A percentile compares a stretch with the other conserved stretches of the same genome.
Conservation (phyloP, 2,797 vertebrate genomes). For the Channallabes apus region DNA sequence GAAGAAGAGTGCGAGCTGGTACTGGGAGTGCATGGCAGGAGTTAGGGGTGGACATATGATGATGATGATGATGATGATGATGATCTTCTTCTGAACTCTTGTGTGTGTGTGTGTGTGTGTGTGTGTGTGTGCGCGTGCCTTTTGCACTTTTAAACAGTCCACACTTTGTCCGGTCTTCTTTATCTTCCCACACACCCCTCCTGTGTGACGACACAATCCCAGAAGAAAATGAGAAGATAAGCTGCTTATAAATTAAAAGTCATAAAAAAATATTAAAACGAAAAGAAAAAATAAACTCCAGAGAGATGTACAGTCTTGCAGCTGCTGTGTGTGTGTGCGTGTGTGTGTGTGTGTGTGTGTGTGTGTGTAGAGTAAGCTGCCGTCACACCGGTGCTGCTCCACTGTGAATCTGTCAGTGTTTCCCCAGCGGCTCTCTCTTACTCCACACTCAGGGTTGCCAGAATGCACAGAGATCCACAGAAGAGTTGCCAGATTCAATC, state of each 20-base stretch:
- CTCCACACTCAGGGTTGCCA: constrained; percentile 32
- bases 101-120: not conserved
- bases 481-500: not conserved
- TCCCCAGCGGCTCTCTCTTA: constrained; percentile 37
- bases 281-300: constrained; percentile 4
- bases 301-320: not conserved
- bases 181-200: constrained; percentile 3
- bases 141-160: not conserved
- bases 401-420: constrained; percentile 35
- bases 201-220: not conserved
- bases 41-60: constrained; percentile 15
- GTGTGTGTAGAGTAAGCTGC: not conserved
- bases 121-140: not conserved
- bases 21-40: constrained; percentile 80
- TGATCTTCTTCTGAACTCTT: too few species aligned
- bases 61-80: not conserved
- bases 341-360: too few species aligned
- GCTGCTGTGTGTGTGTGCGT: not conserved
- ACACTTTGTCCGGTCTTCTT: not conserved
- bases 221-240: not conserved
- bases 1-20: constrained; percentile 87
- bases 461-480: not conserved
- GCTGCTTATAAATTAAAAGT: not conserved
- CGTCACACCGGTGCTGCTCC: constrained; percentile 16
- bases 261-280: not conserved